These are phyloP conservation scores for Nesidiocoris tenuis DNA, from an alignment of 2,888 invertebrate genomes.

Conservation along the genomic window DNA sequence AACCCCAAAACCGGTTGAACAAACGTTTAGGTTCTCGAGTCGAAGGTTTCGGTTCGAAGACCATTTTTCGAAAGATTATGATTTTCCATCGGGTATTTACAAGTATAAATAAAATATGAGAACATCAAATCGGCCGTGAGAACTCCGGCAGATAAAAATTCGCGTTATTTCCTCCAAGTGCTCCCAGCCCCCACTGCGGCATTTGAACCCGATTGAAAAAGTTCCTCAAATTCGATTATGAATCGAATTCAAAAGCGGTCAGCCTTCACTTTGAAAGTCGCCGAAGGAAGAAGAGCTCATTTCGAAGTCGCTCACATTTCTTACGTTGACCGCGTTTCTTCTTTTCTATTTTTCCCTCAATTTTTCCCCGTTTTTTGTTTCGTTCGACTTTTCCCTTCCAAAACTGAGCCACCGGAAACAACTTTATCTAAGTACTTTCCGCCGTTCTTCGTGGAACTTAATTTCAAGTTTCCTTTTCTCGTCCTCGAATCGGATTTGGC, in stretches of 20 bases:
- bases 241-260: neutral
- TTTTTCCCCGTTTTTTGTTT: no score
- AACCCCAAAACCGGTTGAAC: no score
- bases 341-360: no score
- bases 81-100: no score
- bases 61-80: no score
- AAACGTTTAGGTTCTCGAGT: no score
- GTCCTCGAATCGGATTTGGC: neutral
- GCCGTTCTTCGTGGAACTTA: neutral
- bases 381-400: no score
- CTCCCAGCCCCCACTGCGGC: neutral
- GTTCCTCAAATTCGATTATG: neutral
- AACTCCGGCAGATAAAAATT: no score
- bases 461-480: neutral
- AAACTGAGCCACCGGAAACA: no score
- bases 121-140: no score
- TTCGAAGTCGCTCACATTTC: conserved; percentile 4
- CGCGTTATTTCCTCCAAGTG: neutral
- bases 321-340: neutral
- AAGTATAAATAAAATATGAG: no score
- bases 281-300: neutral
- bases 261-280: neutral
- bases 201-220: neutral
- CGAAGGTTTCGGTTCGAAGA: no score
- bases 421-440: neutral